Conservation (phyloP, 2,888 invertebrate species). For the Parochlus steinenii region DNA sequence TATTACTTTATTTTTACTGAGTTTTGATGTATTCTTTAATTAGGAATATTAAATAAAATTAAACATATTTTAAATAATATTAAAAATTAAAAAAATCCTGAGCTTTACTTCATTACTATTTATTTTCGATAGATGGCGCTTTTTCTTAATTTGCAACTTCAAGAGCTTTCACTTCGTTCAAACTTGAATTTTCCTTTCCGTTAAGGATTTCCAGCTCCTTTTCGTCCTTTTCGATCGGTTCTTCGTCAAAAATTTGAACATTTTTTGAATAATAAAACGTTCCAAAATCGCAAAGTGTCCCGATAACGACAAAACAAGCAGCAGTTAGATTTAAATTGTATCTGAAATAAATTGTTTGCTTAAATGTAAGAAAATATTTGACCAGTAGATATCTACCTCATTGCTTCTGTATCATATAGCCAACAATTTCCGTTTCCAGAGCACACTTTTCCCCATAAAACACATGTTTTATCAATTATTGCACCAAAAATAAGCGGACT, state of each 20-base stretch:
- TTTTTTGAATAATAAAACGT: conserved; percentile 42
- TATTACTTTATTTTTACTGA: no score
- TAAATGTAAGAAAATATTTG: background rate
- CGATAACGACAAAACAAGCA: conserved; percentile 38
- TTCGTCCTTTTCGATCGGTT: no score
- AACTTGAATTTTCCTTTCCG: no score
- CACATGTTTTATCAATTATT: conserved; percentile 44
- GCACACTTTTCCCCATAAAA: conserved; percentile 48
- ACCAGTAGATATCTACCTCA: conserved; percentile 18
- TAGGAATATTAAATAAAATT: no score
- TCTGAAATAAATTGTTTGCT: background rate
- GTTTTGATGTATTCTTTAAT: no score
- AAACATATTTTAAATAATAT: no score
- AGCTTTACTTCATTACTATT: no score
- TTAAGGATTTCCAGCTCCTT: no score
- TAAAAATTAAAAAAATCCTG: no score
- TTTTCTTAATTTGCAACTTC: no score
- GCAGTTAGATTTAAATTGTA: conserved; percentile 36
- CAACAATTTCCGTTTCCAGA: conserved; percentile 44
- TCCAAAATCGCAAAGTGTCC: conserved; percentile 37
- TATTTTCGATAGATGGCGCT: no score
- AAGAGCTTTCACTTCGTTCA: no score
- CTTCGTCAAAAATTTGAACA: conserved; percentile 40
- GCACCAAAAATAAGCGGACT: conserved; percentile 49
- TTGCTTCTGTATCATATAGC: conserved; percentile 40